Conservation (phyloP, 2,888 invertebrate genomes). For the Cantharis flavilabris region DNA sequence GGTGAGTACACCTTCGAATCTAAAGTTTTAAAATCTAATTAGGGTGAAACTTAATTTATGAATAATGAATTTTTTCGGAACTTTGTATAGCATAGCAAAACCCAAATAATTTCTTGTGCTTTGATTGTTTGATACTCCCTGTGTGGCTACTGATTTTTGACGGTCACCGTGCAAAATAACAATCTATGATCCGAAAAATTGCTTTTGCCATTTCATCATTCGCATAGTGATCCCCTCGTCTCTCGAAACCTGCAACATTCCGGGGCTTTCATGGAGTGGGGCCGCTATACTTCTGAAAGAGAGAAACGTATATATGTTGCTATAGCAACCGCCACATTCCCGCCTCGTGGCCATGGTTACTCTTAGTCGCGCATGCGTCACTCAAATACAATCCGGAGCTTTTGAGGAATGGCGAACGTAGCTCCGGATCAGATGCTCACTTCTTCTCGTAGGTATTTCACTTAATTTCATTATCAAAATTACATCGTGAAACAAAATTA, state of each 20-base stretch:
- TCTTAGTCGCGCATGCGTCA: conserved; percentile 42
- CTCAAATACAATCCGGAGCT: conserved; percentile 25
- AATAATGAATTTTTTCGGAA: neutral
- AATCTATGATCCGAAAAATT: conserved; percentile 45
- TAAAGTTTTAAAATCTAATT: neutral
- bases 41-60: neutral
- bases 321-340: conserved; percentile 57
- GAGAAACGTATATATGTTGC: conserved; percentile 44
- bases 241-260: conserved; percentile 36
- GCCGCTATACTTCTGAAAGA: conserved; percentile 16
- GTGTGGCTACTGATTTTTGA: conserved; percentile 26
- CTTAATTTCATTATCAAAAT: neutral
- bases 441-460: neutral
- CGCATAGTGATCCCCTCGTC: conserved; percentile 31
- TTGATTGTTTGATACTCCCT: conserved; percentile 4
- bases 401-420: conserved; percentile 27
- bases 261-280: conserved; percentile 28
- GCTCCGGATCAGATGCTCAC: conserved; percentile 10
- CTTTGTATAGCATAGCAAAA: neutral
- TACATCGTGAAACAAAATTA: neutral
- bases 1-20: conserved; percentile 61
- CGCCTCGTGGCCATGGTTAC: conserved; percentile 57
- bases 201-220: conserved; percentile 42
- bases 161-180: conserved; percentile 39
- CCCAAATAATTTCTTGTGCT: conserved; percentile 1